These are phyloP conservation scores for Campoletis raptor DNA, from an alignment of 2,888 invertebrate genomes.

Conservation along the genomic window DNA sequence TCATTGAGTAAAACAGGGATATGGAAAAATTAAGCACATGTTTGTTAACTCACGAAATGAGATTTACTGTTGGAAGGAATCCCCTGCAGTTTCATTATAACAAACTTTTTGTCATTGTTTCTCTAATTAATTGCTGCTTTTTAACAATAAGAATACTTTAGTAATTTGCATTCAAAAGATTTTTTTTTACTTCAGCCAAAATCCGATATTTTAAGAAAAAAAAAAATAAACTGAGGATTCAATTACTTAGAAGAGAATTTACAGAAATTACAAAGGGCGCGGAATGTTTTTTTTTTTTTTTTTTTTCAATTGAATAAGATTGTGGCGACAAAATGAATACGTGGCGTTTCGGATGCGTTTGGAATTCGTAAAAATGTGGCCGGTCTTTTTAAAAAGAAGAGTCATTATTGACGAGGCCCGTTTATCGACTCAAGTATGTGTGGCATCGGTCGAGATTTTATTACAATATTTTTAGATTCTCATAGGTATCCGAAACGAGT, in stretches of 20 bases:
- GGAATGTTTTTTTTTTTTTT: neutral
- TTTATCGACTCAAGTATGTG: neutral
- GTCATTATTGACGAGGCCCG: conserved; percentile 28
- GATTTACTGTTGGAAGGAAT: too few relatives aligned
- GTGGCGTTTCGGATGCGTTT: neutral
- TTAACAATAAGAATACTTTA: too few relatives aligned
- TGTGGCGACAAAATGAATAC: neutral
- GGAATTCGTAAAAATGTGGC: conserved; percentile 6
- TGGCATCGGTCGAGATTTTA: conserved; percentile 15
- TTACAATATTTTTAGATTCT: conserved; percentile 52
- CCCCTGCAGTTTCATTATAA: too few relatives aligned
- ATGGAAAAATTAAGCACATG: neutral
- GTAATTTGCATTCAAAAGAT: too few relatives aligned
- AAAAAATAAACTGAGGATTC: neutral
- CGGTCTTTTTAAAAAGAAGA: conserved; percentile 1
- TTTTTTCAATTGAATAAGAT: neutral
- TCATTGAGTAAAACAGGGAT: too few relatives aligned
- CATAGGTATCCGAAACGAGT: conserved; percentile 56
- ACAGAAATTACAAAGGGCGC: too few relatives aligned
- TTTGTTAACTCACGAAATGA: neutral
- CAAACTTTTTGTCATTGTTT: too few relatives aligned
- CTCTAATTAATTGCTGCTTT: too few relatives aligned
- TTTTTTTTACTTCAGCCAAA: too few relatives aligned
- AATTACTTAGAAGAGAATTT: neutral
- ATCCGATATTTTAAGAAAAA: too few relatives aligned